phyloP scores from a whole-genome alignment of 1,140 invertebrate genomes.

The Harlomillsia oculata region DNA sequence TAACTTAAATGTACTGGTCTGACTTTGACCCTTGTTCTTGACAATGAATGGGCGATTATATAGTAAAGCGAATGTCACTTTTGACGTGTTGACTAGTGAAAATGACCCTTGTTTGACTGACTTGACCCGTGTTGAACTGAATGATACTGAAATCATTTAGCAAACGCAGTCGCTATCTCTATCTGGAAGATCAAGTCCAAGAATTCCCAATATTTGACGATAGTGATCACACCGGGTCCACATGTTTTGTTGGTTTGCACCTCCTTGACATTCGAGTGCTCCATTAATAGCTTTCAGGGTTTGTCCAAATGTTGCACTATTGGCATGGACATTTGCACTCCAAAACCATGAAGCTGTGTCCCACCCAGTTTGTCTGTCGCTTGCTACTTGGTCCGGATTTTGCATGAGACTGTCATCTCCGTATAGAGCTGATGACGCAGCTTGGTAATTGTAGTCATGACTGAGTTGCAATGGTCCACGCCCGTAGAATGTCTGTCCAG shows the following conservation, averaged over 20 bases:
- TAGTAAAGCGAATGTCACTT: too few species aligned
- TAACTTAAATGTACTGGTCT: too few species aligned
- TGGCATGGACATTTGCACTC: conserved; percentile 17
- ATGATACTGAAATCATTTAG: too few species aligned
- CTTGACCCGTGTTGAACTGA: too few species aligned
- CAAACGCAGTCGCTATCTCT: conserved; percentile 16
- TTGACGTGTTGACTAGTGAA: too few species aligned
- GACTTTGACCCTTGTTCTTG: too few species aligned
- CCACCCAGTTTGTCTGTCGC: conserved; percentile 13
- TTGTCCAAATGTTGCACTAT: conserved; percentile 5
- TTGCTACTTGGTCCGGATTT: conserved; percentile 15
- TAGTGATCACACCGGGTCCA: conserved; percentile 10
- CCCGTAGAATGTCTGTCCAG: conserved; percentile 21
- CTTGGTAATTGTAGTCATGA: conserved; percentile 22
- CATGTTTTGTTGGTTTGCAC: conserved; percentile 6
- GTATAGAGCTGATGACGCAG: conserved; percentile 12
- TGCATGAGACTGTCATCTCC: conserved; percentile 8
- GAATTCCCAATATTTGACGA: neutral
- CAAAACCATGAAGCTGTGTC: conserved; percentile 21
- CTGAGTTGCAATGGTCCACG: conserved; percentile 21
- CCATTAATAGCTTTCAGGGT: conserved; percentile 21
- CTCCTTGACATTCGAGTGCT: conserved; percentile 21
- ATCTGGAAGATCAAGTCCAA: conserved; percentile 1
- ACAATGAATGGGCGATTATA: too few species aligned
- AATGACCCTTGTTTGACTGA: too few species aligned